Base-by-base conservation (phyloP, 1,140 invertebrate genomes). In the Magallana angulata region DNA sequence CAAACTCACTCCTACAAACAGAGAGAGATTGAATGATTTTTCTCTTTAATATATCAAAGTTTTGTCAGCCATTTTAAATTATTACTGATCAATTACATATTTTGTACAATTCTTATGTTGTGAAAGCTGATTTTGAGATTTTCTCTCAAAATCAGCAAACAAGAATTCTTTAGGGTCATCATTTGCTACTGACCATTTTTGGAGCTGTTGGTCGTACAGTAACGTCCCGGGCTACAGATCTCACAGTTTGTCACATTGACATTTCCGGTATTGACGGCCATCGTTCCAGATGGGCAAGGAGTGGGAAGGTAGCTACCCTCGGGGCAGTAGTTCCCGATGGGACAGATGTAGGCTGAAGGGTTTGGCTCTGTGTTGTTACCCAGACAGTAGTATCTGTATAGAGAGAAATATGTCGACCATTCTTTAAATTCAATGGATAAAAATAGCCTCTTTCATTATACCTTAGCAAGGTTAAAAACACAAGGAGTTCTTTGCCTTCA, bases 261-360 rank as follows among this genome's bases (percentile, higher is more conserved):
- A 71, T 93, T 94, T 60, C 94, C 93, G 5, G 87, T 89, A 80
- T 91, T 91, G 14, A 90, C 90, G 36, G 93, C 91, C 60, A 94
- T 93, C 56, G 93, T 94, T 57, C 94, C 94, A 12, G 89, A 89
- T 5, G 93, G 92, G 84, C 94, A 94, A 16, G 93, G 91, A 3
- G 86, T 92, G 1, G 94, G 93, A 16, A 90, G 87, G 85, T 92
- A 92, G 84, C 92, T 93, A 16, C 93, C 93, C 76, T 92, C 90
- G 8, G 94, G 94, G 87, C 94, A 94, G 84, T 94, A 94, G 89
- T 92, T 94, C 30, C 94, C 94, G 56, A 94, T 92, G 6, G 94
- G 94, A 88, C 94, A 94, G 56, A 92, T 71, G 11, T 89, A 90
- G 24, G 91, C 84, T 14, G 88, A 71, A 11, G 94, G 92, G 76